These are phyloP conservation scores for Tortricodes alternella DNA, from an alignment of 2,888 invertebrate species.

Conservation along the genomic window DNA sequence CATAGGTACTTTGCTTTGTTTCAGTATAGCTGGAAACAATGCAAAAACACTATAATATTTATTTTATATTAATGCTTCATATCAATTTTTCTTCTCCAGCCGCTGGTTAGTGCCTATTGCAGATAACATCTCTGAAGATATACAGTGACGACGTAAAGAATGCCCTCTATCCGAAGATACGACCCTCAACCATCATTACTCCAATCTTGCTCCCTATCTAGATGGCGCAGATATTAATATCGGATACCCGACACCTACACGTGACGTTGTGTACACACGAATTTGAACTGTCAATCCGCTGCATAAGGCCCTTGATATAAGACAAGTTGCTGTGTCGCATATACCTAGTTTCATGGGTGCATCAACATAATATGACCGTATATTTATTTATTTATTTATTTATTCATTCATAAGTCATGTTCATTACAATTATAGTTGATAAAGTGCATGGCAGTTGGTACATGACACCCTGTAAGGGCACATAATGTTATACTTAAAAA, in stretches of 20 bases:
- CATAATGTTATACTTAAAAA: too few species aligned
- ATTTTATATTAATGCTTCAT: background rate
- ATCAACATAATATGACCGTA: slow-evolving; percentile 17
- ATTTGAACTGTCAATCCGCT: background rate
- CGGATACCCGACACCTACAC: slow-evolving; percentile 4
- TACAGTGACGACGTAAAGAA: slow-evolving; percentile 4
- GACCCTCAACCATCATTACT: slow-evolving; percentile 19
- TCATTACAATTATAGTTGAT: too few species aligned
- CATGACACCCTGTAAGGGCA: too few species aligned
- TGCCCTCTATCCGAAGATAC: slow-evolving; percentile 7
- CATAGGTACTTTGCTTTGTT: too few species aligned
- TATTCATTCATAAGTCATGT: too few species aligned
- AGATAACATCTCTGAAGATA: background rate
- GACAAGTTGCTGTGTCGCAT: background rate
- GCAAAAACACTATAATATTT: background rate
- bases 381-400: too few species aligned
- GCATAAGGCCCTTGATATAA: background rate
- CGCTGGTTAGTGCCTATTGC: background rate
- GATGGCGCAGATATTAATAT: slow-evolving; percentile 27
- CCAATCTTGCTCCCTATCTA: slow-evolving; percentile 26
- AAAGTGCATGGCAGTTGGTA: too few species aligned
- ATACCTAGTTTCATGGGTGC: slow-evolving; percentile 17
- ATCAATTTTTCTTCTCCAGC: background rate
- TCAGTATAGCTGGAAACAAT: too few species aligned
- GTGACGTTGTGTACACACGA: background rate